phyloP scores from a whole-genome alignment of 2,113 vertebrate genomes.

The Tilapia sparmanii region DNA sequence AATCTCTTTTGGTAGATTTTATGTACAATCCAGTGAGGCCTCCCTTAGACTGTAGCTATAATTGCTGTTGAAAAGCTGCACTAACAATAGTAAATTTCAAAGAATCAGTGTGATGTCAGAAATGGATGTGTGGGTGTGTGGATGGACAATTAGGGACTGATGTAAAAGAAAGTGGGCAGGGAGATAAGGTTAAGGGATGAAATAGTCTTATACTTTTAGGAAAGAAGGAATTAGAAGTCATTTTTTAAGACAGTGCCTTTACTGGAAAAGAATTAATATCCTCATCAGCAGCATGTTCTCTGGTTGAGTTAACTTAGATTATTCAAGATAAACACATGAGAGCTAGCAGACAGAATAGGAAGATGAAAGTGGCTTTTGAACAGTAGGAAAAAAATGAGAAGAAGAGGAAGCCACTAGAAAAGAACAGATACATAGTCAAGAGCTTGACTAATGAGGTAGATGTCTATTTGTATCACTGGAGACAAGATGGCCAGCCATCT shows the following conservation, averaged over 20 bases:
- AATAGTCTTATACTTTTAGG: background rate
- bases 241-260: background rate
- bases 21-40: background rate
- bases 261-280: background rate
- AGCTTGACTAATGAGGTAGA: constrained; percentile 21
- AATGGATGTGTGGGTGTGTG: background rate
- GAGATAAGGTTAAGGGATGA: background rate
- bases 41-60: background rate
- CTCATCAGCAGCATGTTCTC: background rate
- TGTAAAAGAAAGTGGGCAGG: background rate
- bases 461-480: constrained; percentile 7
- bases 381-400: background rate
- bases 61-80: background rate
- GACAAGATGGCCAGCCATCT: constrained; percentile 13
- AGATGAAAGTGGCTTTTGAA: background rate
- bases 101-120: background rate
- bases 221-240: background rate
- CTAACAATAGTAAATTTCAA: background rate
- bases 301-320: background rate
- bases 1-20: background rate
- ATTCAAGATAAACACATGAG: background rate
- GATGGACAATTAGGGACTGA: background rate
- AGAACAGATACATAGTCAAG: background rate
- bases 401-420: background rate
- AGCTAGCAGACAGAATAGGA: background rate